Evolutionary conservation across 2,113 vertebrate species (phyloP), one percentile per base, ranked within the genome.

Genomic region (Uropsilus gracilis): DNA sequence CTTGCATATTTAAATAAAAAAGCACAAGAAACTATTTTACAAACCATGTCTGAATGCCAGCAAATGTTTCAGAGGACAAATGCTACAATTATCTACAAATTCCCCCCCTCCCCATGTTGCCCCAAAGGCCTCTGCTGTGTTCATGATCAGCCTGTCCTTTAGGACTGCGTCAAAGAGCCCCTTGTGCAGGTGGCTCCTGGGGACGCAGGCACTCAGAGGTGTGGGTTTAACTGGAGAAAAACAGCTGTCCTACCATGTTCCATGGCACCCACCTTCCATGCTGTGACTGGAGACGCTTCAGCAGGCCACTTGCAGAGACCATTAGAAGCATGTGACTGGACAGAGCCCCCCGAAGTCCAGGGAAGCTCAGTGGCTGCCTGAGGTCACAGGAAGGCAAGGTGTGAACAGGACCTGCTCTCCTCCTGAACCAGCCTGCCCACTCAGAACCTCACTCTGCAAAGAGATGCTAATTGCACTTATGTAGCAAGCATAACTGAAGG

Each of bases 1-100:
- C 93, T 94, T 95, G 95, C 94, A 97, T 97, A 96, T 97, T 96
- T 94, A 96, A 94, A 82, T 94, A 81, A 92, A 85, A 96, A 89
- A 80, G 57, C 63, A 96, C 93, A 96, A 96, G 46, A 94, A 95
- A 95, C 64, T 95, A 89, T 96, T 96, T 95, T 77, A 94, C 94
- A 94, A 86, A 76, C 48, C 37, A 12, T 16, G 55, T 73, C 76
- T 84, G 48, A 95, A 87, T 85, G 93, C 93, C 95, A 95, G 73
- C 76, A 90, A 86, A 91, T 94, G 87, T 92, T 97, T 93, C 84
- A 80, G 81, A 94, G 96, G 97, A 97, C 96, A 97, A 97, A 91
- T 82, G 34, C 95, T 95, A 88, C 57, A 71, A 86, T 77, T 94
- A 64, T 61, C 48, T 87, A 61, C 57, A 88, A 78, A 72, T 95